Evolutionary conservation across 2,113 vertebrate genomes (phyloP).

Genomic region (Macheiramphus alcinus): DNA sequence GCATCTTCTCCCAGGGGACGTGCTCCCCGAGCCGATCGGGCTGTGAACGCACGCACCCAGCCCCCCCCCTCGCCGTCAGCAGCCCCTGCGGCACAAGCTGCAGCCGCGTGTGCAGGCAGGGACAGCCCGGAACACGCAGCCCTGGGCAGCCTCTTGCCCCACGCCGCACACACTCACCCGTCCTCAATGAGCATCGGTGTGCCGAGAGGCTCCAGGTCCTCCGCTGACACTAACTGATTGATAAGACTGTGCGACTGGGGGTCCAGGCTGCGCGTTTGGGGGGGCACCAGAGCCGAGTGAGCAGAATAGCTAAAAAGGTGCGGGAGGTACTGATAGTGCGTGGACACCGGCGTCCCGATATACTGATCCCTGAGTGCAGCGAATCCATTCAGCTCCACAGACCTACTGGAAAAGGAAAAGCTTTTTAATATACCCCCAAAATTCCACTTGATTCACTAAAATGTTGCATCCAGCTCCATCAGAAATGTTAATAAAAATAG

Average conservation of each 20-base stretch:
- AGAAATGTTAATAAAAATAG: fast-evolving
- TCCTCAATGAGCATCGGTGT: conserved; percentile 98
- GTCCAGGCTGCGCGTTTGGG: conserved; percentile 87
- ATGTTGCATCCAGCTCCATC: fast-evolving
- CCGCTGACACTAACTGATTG: conserved; percentile 90
- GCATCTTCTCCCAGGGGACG: fast-evolving
- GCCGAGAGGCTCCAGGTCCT: conserved; percentile 88
- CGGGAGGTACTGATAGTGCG: conserved; percentile 94
- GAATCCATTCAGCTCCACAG: conserved; percentile 92
- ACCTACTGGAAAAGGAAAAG: conserved; percentile 79
- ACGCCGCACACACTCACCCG: conserved; percentile 76
- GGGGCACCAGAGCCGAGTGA: conserved; percentile 86
- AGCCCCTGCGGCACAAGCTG: fast-evolving
- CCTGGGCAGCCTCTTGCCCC: not conserved
- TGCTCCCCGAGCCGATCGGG: fast-evolving
- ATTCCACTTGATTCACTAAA: fast-evolving
- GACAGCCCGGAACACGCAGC: not conserved
- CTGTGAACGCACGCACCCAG: fast-evolving
- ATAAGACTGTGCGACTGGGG: conserved; percentile 92
- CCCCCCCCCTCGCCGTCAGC: fast-evolving
- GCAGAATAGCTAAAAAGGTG: conserved; percentile 92
- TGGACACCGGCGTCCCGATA: conserved; percentile 87
- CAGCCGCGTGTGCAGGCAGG: fast-evolving
- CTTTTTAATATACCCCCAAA: not conserved
- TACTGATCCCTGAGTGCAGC: conserved; percentile 93